Base-by-base conservation (phyloP, 2,797 vertebrate genomes). In the Cynodonichthys magdalenae region DNA sequence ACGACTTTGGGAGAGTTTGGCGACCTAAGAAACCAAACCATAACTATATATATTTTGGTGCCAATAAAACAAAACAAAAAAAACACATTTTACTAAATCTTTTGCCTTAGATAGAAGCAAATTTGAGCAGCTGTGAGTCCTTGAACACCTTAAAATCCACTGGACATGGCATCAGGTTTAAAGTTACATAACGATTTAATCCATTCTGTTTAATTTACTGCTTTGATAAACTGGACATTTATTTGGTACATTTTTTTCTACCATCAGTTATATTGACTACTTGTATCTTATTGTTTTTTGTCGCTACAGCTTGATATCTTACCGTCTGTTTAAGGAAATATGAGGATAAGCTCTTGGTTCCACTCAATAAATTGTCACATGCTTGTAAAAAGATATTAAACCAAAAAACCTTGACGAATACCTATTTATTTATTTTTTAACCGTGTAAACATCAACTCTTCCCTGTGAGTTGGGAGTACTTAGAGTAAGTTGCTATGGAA, bases 401-500 rank as follows among this genome's bases (percentile, higher is more conserved):
- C 52, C 50, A 60, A 62, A 74, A 61, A 51, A 41, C 41, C n/a
- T 44, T n/a, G 58, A 68, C 39, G 65, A 50, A 28, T 28, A 73
- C 46, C 53, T 39, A 3, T 39, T 39, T 24, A 24, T 24, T 45
- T 15, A 31, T 71, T 53, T 59, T 48, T 79, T 65, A 55, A 42
- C 60, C 70, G 27, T 67, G 51, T 41, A 60, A 69, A 69, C 57
- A 63, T 44, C 44, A 66, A 80, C 75, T 82, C 67, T 71, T 70
- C 58, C 47, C 62, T 73, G 49, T 54, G 60, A 75, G 58, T 66
- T 77, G 67, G 52, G 64, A 76, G 56, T 75, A 64, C 53, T 86
- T 76, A 64, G 39, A 63, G 5, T 66, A 72, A 69, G 82, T 85
- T 85, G 71, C 78, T 72, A 80, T 82, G 77, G 81, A 63, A 80